Base-by-base conservation (phyloP, 1,140 invertebrate genomes). In the Micrasema longulum region DNA sequence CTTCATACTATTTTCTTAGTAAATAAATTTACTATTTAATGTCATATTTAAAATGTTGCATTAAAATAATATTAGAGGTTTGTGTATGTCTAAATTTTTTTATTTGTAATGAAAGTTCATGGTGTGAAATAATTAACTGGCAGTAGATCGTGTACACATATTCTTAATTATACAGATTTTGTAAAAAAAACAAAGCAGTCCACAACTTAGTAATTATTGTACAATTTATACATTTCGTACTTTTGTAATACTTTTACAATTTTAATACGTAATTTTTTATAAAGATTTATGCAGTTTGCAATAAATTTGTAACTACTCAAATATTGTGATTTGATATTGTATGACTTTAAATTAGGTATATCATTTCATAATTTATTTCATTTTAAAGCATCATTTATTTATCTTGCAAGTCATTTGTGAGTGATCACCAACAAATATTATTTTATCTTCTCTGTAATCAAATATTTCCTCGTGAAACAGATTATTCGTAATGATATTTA, bases 201-300 rank as follows among this genome's bases (percentile, higher is more conserved):
- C 26, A 9, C 26, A 31, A 36, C 7, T 55, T 43, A 16, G 48
- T 16, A 53, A 36, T 65, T 53, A 41, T 14, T 69, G 26, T 60
- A 68, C 20, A 64, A 55, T 68, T 68, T 55, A 68, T 68, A 68
- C 36, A 47, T 69, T 69, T 69, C 47, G 62, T 69, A 69, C 67
- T 48, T 69, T 69, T 69, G 53, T 69, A 69, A 69, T 38, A 20
- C 53, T 67, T 55, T 52, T 52, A 67, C 36, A 55, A 68, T 55
- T 55, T 68, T 38, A n/a, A 43, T 36, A 26, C 6, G 38, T 68
- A 68, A 55, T 68, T 55, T 22, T 41, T 36, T 36, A 66, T 18
- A 20, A 26, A 64, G 45, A 12, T 66, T 66, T 7, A 62, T 62
- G 48, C 23, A 52, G 48, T 22, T 52, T 23, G 10, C 16, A 52